Percentiles rank a stretch among this genome's conserved stretches.
These are phyloP conservation scores for Drosophila fuyamai DNA, from an alignment of 1,140 invertebrate genomes.

Conservation along the genomic window DNA sequence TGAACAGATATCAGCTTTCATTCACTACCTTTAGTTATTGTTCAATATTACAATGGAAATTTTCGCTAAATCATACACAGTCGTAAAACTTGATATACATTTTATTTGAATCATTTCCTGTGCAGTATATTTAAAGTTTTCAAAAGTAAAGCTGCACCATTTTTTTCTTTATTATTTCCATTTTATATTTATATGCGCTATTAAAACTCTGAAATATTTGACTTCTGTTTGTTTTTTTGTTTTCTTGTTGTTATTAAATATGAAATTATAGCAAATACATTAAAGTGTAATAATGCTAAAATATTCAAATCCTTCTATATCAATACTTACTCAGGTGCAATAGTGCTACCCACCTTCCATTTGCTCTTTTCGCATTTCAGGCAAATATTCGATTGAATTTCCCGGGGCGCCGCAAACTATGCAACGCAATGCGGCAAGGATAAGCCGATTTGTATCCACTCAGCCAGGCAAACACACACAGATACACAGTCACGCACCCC, in stretches of 20 bases:
- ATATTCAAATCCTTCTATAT: neutral
- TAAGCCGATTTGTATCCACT: conserved; percentile 46
- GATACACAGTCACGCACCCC: conserved; percentile 13
- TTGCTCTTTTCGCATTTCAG: conserved; percentile 18
- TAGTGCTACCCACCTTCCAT: neutral
- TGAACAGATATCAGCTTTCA: conserved; percentile 3
- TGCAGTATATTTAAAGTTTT: too few relatives aligned
- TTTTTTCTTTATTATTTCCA: too few relatives aligned
- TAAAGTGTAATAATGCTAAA: too few relatives aligned
- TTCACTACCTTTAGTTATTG: neutral
- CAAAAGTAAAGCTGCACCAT: too few relatives aligned
- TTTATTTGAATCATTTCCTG: too few relatives aligned
- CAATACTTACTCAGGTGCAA: neutral
- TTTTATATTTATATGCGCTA: too few relatives aligned
- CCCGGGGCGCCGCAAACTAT: conserved; percentile 30
- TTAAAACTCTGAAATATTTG: too few relatives aligned
- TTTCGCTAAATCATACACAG: too few relatives aligned
- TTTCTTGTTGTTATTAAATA: too few relatives aligned
- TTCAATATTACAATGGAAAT: neutral
- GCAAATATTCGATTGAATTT: conserved; percentile 52
- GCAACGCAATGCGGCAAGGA: conserved; percentile 23
- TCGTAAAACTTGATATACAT: too few relatives aligned
- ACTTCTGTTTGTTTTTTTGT: too few relatives aligned
- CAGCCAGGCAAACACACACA: conserved; percentile 17
- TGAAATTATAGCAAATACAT: too few relatives aligned